Conservation (phyloP, 1,140 invertebrate species). For the Elymnias hypermnestra region DNA sequence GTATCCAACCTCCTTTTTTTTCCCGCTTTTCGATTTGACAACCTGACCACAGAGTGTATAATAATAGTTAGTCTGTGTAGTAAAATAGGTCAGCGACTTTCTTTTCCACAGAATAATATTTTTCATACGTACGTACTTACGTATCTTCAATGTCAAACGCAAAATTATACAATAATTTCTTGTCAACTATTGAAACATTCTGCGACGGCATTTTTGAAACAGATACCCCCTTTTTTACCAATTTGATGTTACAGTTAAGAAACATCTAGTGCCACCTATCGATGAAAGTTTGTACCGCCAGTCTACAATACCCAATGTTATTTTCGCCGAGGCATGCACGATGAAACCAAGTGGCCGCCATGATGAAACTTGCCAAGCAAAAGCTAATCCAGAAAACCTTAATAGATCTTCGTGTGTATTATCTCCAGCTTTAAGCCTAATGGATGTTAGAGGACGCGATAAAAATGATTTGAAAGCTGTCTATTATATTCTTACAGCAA, state of each 20-base stretch:
- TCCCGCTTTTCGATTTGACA: no score
- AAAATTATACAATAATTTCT: no score
- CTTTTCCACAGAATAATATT: no score
- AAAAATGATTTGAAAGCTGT: slow-evolving; percentile 42
- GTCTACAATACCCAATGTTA: slow-evolving; percentile 11
- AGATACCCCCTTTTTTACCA: no score
- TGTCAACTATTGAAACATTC: no score
- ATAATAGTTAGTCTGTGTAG: no score
- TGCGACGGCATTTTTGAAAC: no score
- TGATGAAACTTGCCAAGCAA: slow-evolving; percentile 38
- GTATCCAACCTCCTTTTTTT: no score
- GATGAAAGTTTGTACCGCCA: slow-evolving; percentile 12
- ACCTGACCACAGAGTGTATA: no score
- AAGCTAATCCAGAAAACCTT: slow-evolving; percentile 7
- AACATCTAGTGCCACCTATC: slow-evolving; percentile 29
- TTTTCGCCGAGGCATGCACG: slow-evolving; percentile 40
- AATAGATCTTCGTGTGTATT: slow-evolving; percentile 20
- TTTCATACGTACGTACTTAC: no score
- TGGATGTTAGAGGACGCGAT: slow-evolving; percentile 37
- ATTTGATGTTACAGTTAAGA: slow-evolving; percentile 27
- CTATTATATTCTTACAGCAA: slow-evolving; percentile 48
- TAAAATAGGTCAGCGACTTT: no score
- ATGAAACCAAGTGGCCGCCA: slow-evolving; percentile 48
- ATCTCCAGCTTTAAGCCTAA: slow-evolving; percentile 31
- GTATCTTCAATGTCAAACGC: no score